Percentiles rank a stretch among this genome's conserved stretches.
phyloP scores from a whole-genome alignment of 2,888 invertebrate species.

The Campoplex nolae region DNA sequence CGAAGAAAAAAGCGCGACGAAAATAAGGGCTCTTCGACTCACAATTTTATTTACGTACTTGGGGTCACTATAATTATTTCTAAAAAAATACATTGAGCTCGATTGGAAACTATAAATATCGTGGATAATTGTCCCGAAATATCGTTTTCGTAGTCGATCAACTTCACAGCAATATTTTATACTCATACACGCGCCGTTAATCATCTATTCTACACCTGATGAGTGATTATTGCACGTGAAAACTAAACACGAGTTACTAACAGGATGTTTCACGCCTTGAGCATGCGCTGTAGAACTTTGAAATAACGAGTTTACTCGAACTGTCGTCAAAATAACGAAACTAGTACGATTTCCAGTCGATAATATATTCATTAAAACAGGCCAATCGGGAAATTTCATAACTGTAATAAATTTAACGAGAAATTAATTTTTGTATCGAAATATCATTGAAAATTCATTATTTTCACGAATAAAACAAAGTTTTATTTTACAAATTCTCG shows the following conservation, averaged over 20 bases:
- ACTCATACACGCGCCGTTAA: neutral
- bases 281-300: neutral
- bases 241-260: slow-evolving; percentile 11
- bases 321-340: neutral
- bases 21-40: neutral
- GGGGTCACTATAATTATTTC: too few relatives aligned
- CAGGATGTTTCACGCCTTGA: neutral
- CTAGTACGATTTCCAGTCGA: neutral
- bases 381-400: neutral
- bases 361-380: neutral
- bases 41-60: neutral
- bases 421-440: neutral
- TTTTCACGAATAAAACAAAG: neutral
- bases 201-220: neutral
- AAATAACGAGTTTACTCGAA: too few relatives aligned
- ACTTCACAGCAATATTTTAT: neutral
- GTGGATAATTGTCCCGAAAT: neutral
- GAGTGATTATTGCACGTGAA: neutral
- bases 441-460: neutral
- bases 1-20: neutral
- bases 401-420: too few relatives aligned
- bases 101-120: neutral
- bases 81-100: too few relatives aligned
- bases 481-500: neutral
- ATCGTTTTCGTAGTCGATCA: neutral